Conservation (phyloP, 2,797 vertebrate genomes). For the Arnoldichthys spilopterus region DNA sequence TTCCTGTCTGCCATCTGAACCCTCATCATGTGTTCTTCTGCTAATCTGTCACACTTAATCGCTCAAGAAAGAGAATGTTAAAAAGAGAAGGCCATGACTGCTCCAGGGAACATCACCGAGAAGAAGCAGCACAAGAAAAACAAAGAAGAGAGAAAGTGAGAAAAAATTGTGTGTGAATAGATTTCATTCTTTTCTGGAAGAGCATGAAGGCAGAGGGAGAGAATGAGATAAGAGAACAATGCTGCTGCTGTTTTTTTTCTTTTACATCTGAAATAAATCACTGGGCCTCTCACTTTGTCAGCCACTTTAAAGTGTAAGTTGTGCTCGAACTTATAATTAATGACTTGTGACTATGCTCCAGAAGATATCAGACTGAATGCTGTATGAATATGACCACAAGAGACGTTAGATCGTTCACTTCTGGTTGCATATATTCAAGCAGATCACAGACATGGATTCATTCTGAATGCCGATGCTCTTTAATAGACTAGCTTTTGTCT, state of each 20-base stretch:
- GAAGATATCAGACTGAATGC: constrained; percentile 1
- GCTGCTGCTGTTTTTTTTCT: constrained; percentile 70
- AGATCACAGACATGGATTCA: not conserved
- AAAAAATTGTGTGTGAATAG: constrained; percentile 67
- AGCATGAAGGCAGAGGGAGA: constrained; percentile 66
- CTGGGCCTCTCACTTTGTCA: constrained; percentile 55
- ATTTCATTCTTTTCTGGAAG: constrained; percentile 72
- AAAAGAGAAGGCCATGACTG: constrained; percentile 65
- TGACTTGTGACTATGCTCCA: constrained; percentile 26
- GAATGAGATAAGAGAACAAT: constrained; percentile 76
- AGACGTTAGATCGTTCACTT: constrained; percentile 11
- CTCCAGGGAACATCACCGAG: constrained; percentile 64
- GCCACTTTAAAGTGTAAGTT: constrained; percentile 23
- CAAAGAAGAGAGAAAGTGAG: constrained; percentile 17
- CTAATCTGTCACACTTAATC: constrained; percentile 82
- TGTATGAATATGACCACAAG: constrained; percentile 9
- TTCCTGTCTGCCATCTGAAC: constrained; percentile 80
- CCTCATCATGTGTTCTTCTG: constrained; percentile 80
- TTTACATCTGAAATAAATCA: constrained; percentile 75
- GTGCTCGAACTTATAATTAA: constrained; percentile 40
- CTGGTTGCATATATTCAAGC: not conserved
- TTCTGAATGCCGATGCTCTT: not conserved
- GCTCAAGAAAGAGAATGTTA: constrained; percentile 71
- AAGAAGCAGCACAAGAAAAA: constrained; percentile 54
- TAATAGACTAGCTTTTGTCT: no score